Conservation (phyloP, 2,797 vertebrate species). For the Pantherophis vulpinus region DNA sequence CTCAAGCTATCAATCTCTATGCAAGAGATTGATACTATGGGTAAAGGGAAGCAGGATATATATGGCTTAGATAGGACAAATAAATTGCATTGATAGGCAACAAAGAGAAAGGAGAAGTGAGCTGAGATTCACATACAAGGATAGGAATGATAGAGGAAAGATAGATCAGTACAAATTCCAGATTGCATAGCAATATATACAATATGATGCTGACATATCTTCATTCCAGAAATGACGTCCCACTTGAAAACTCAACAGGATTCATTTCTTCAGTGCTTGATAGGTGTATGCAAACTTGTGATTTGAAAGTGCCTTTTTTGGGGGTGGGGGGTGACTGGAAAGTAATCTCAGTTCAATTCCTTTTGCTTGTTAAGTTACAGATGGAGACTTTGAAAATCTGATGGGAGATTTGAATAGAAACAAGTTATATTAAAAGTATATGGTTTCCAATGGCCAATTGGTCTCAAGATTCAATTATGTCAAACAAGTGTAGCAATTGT, state of each 20-base stretch:
- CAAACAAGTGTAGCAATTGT: background rate
- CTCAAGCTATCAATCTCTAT: background rate
- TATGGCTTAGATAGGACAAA: slow-evolving; percentile 26
- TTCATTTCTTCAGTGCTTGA: background rate
- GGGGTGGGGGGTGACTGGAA: background rate
- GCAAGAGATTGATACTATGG: background rate
- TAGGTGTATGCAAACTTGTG: background rate
- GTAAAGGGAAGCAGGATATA: background rate
- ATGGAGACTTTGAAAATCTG: background rate
- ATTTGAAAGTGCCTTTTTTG: background rate
- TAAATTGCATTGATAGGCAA: slow-evolving; percentile 28
- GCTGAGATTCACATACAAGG: slow-evolving; percentile 18
- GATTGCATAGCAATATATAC: background rate
- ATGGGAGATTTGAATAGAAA: background rate
- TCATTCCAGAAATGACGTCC: background rate
- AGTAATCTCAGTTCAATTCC: background rate
- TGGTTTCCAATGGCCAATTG: background rate
- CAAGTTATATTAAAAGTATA: background rate
- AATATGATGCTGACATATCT: background rate
- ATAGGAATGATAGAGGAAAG: background rate
- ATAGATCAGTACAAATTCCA: background rate
- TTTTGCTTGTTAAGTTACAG: background rate
- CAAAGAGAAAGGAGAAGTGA: slow-evolving; percentile 32
- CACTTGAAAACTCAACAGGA: slow-evolving; percentile 6
- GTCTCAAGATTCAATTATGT: background rate